Conservation (phyloP, 2,888 invertebrate species). For the Aspidiotus destructor region DNA sequence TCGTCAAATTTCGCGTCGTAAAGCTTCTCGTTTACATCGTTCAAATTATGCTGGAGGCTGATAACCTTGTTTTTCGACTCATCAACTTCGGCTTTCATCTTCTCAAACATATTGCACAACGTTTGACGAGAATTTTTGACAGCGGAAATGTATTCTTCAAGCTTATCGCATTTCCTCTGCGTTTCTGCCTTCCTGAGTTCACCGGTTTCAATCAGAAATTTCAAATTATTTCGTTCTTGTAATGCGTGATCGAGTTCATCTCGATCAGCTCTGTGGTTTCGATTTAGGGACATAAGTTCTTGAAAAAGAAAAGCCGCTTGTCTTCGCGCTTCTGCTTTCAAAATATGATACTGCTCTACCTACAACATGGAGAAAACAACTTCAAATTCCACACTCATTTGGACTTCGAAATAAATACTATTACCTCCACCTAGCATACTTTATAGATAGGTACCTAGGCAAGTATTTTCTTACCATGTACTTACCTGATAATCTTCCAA, state of each 20-base stretch:
- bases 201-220: constrained; percentile 82
- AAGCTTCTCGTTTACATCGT: constrained; percentile 77
- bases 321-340: constrained; percentile 93
- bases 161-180: constrained; percentile 84
- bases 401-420: no score
- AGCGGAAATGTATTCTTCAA: constrained; percentile 85
- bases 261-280: constrained; percentile 95
- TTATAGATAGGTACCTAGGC: no score
- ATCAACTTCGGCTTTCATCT: constrained; percentile 80
- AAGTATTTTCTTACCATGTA: no score
- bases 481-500: constrained; percentile 81
- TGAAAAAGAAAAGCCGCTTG: constrained; percentile 86
- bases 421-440: no score
- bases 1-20: constrained; percentile 95
- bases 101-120: constrained; percentile 68
- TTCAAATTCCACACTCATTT: not conserved
- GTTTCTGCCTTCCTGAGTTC: constrained; percentile 90
- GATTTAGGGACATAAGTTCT: constrained; percentile 87
- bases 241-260: constrained; percentile 87
- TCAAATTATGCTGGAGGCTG: constrained; percentile 73
- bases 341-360: constrained; percentile 84
- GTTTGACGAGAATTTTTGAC: constrained; percentile 83
- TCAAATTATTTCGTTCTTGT: constrained; percentile 75
- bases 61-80: constrained; percentile 75
- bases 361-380: constrained; percentile 40